Evolutionary conservation across 64 coral and sea anemone genomes (phyloP).

Genomic region (Cladopsammia gracilis): DNA sequence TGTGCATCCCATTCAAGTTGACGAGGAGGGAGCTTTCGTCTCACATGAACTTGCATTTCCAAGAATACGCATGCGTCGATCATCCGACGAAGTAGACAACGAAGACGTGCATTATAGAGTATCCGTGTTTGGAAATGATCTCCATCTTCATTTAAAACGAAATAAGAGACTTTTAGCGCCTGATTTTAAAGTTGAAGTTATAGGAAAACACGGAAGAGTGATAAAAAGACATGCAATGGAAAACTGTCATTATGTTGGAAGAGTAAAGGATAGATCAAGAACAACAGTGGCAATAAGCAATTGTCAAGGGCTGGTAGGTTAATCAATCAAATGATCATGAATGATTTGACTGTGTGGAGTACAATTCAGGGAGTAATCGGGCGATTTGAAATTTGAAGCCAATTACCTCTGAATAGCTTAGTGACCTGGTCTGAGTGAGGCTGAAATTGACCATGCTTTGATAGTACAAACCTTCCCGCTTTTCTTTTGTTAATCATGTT

Average conservation of each 20-base stretch:
- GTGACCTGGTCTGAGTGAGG: too few species aligned
- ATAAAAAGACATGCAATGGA: conserved; percentile 90
- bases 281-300: conserved; percentile 92
- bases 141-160: conserved; percentile 87
- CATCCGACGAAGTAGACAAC: conserved; percentile 1
- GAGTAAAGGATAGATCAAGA: conserved; percentile 54
- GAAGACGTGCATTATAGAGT: conserved; percentile 91
- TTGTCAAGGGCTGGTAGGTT: too few species aligned
- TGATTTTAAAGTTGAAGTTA: conserved; percentile 89
- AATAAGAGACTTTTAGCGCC: conserved; percentile 88
- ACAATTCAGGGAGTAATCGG: too few species aligned
- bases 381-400: too few species aligned
- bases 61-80: conserved; percentile 85
- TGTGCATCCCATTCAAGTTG: conserved; percentile 80
- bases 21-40: conserved; percentile 77
- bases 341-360: too few species aligned
- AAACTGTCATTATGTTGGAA: conserved; percentile 95
- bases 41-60: conserved; percentile 84
- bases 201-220: conserved; percentile 86
- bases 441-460: too few species aligned
- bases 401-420: too few species aligned
- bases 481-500: too few species aligned
- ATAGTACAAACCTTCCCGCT: too few species aligned
- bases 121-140: conserved; percentile 85
- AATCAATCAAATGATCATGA: too few species aligned